Conservation (phyloP, 1,140 invertebrate genomes). For the Pseudomyrmex dendroicus region DNA sequence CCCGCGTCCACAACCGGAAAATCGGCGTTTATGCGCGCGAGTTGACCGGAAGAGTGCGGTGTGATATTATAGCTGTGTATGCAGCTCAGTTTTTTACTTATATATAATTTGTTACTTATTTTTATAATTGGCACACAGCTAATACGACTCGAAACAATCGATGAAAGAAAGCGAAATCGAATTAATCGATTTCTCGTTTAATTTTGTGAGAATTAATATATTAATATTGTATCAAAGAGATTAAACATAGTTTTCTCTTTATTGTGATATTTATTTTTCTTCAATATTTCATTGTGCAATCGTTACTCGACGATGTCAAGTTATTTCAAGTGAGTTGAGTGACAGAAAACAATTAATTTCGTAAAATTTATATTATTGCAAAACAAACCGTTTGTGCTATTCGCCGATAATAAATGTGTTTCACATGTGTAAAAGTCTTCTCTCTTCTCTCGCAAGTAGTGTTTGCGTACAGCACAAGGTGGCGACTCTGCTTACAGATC, state of each 20-base stretch:
- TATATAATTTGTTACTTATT: neutral
- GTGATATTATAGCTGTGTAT: slow-evolving; percentile 4
- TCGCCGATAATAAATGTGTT: neutral
- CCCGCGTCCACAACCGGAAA: slow-evolving; percentile 72
- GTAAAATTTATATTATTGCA: neutral
- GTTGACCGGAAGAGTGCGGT: slow-evolving; percentile 71
- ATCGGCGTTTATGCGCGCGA: slow-evolving; percentile 72
- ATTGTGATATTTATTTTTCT: neutral
- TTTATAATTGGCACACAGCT: neutral
- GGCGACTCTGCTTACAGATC: neutral
- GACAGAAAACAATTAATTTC: neutral
- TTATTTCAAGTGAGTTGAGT: neutral
- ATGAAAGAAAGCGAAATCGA: neutral
- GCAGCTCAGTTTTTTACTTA: slow-evolving; percentile 17
- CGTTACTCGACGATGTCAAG: neutral
- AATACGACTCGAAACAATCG: neutral
- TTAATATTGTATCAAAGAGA: neutral
- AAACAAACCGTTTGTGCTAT: neutral
- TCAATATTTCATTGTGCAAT: neutral
- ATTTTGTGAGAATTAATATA: neutral
- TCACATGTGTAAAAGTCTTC: neutral
- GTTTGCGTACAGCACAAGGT: neutral
- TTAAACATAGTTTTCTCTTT: neutral
- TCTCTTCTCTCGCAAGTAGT: neutral
- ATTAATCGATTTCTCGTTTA: neutral